A percentile compares a stretch with the other conserved stretches of the same genome.
Conservation (phyloP, 2,113 vertebrate species). For the Myotis brandtii region DNA sequence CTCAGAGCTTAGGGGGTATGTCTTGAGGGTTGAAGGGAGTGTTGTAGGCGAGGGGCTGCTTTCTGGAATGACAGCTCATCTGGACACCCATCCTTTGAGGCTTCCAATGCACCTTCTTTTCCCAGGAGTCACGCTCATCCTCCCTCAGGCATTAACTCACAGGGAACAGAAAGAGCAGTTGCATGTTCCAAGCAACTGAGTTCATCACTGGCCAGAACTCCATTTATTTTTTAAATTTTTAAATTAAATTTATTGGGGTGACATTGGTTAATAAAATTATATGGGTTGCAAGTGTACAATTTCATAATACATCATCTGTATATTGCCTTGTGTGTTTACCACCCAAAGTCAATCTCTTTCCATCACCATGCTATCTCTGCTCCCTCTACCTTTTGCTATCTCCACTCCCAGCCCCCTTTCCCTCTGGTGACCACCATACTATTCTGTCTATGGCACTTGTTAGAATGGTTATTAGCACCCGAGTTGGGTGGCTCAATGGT, state of each 20-base stretch:
- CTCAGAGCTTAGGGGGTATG: background rate
- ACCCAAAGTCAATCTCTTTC: background rate
- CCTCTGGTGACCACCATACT: background rate
- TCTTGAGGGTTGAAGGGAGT: too few relatives aligned
- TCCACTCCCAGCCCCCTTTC: background rate
- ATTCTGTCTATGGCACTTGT: background rate
- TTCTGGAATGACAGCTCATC: background rate
- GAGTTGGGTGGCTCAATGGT: too few relatives aligned
- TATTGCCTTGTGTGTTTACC: background rate
- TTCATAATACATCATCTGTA: background rate
- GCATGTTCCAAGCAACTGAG: background rate
- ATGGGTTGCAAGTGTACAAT: background rate
- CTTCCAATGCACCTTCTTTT: background rate
- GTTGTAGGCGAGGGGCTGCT: background rate
- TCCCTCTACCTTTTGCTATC: background rate
- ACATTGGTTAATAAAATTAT: background rate
- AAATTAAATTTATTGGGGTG: background rate
- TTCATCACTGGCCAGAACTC: background rate
- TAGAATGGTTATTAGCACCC: background rate
- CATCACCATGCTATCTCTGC: background rate
- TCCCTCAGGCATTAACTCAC: background rate
- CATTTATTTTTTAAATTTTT: background rate
- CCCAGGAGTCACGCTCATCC: background rate
- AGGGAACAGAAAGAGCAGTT: background rate
- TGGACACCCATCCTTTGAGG: background rate